Base-by-base conservation (phyloP, 1,140 invertebrate genomes). In the Drosophila kepulauana region DNA sequence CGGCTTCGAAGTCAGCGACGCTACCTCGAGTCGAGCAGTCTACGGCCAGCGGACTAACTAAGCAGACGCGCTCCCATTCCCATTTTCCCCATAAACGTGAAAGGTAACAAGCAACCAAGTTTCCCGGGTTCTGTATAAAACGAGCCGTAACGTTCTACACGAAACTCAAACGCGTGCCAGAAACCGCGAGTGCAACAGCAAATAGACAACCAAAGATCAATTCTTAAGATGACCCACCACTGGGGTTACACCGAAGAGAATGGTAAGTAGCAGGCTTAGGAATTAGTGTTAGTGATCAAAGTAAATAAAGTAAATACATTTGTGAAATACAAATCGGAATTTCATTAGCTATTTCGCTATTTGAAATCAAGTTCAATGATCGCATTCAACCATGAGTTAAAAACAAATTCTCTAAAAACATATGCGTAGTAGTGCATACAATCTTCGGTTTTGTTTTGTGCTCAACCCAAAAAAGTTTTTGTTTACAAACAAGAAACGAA, bases 171-270 rank as follows among this genome's bases (percentile, higher is more conserved):
- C 76, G 79, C 71, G 82, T 67, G 75, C 67, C 75, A 56, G 66
- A 65, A 59, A 52, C 20, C 63, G 84, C 77, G 57, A 81, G 85
- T 81, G 70, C 56, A 81, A 78, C 56, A 82, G 63, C 70, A 46
- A 48, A 62, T 35, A 41, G 8, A 69, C 15, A 35, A 57, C 66
- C 58, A 49, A 65, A 65, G 56, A 71, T 65, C 52, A 57, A 46
- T 46, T 45, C 30, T 5, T 10, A 91, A 87, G 48, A 92, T 92
- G 91, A 91, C 90, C 84, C 79, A 92, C 46, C 87, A 90, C 77
- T 92, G 91, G 91, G 91, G 91, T 66, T 92, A 92, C 62, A 91
- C 91, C 65, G 79, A 82, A 70, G 85, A 92, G 69, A 92, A 92
- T 52, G 91, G 91, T 92, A 91, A 89, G 91, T 49, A 16, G 64